These are phyloP conservation scores for Brachyistius frenatus DNA, from an alignment of 2,113 vertebrate species.

Conservation along the genomic window DNA sequence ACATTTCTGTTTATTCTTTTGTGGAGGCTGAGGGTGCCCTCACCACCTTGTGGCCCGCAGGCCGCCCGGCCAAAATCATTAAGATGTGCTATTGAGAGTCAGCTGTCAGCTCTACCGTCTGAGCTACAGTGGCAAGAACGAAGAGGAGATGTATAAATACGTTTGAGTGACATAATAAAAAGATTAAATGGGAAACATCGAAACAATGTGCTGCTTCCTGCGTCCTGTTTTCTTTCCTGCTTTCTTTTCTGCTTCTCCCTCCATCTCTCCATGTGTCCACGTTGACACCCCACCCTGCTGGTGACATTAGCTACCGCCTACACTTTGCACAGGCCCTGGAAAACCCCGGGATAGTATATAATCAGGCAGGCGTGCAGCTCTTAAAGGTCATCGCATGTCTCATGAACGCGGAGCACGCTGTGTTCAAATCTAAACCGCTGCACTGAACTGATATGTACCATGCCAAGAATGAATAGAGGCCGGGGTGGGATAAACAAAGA, in stretches of 20 bases:
- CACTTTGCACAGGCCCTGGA: conserved; percentile 34
- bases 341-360: conserved; percentile 47
- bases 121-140: background rate
- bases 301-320: conserved; percentile 60
- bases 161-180: conserved; percentile 1
- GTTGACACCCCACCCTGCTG: conserved; percentile 46
- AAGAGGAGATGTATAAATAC: background rate
- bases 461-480: conserved; percentile 33
- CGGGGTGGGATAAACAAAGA: conserved; percentile 10
- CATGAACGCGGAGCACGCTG: conserved; percentile 14
- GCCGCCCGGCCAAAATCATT: background rate
- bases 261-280: conserved; percentile 10
- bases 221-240: conserved; percentile 28
- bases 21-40: background rate
- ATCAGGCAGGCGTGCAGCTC: conserved; percentile 58
- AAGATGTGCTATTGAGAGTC: conserved; percentile 1
- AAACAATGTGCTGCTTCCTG: background rate
- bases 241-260: conserved; percentile 21
- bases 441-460: conserved; percentile 17
- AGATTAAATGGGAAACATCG: conserved; percentile 8
- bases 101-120: background rate
- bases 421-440: conserved; percentile 39
- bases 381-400: conserved; percentile 69
- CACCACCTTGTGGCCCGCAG: background rate
- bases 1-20: background rate